Percentiles rank a stretch among this genome's conserved stretches.
These are phyloP conservation scores for Agrotis puta DNA, from an alignment of 2,888 invertebrate genomes.

Conservation along the genomic window DNA sequence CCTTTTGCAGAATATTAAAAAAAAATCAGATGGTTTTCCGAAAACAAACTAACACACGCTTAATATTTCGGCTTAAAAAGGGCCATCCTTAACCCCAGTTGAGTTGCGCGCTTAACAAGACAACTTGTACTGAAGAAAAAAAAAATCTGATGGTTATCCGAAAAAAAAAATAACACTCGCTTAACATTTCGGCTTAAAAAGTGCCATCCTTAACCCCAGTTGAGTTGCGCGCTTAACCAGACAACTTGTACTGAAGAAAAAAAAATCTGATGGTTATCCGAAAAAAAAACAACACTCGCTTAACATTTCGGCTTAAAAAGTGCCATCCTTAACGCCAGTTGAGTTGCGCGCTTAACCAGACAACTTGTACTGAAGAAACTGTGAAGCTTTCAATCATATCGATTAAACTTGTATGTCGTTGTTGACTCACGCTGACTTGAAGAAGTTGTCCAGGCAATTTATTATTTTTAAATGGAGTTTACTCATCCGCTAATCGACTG, in stretches of 20 bases:
- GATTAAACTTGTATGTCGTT: constrained; percentile 43
- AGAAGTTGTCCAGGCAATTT: constrained; percentile 35
- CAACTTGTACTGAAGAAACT: constrained; percentile 46
- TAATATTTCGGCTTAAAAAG: not conserved
- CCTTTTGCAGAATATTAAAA: too few relatives aligned
- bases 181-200: not conserved
- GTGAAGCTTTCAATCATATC: constrained; percentile 50
- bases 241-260: constrained; percentile 45
- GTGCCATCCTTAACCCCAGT: constrained; percentile 27
- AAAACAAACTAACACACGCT: too few relatives aligned
- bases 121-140: constrained; percentile 46
- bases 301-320: not conserved
- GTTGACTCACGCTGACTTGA: constrained; percentile 35
- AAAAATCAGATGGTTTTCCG: not conserved
- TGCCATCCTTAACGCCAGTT: constrained; percentile 27
- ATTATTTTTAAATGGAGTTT: constrained; percentile 22
- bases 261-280: too few relatives aligned
- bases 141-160: too few relatives aligned
- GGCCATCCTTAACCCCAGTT: constrained; percentile 27
- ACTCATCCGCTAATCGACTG: constrained; percentile 11
- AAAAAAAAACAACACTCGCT: too few relatives aligned
- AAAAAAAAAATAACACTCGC: too few relatives aligned
- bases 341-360: constrained; percentile 31
- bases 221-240: constrained; percentile 29
- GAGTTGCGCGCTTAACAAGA: constrained; percentile 31